A percentile compares a stretch with the other conserved stretches of the same genome.
Evolutionary conservation across 2,888 invertebrate genomes (phyloP).

Genomic region (Cerceris rybyensis): DNA sequence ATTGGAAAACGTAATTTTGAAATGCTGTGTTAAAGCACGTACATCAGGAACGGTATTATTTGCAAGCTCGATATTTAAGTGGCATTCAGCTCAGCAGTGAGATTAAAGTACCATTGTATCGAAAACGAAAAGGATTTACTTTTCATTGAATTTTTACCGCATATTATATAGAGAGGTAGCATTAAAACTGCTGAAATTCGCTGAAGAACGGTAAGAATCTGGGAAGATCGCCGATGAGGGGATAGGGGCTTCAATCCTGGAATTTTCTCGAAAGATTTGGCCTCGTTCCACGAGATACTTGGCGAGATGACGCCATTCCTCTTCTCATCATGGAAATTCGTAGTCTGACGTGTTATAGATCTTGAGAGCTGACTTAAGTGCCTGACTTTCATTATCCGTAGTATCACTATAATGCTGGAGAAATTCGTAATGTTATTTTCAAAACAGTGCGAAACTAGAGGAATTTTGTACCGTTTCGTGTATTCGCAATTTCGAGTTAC

Average conservation of each 20-base stretch:
- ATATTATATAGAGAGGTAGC: neutral
- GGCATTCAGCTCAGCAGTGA: neutral
- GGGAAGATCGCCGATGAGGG: conserved; percentile 55
- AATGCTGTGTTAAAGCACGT: no score
- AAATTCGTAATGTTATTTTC: neutral
- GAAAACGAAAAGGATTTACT: neutral
- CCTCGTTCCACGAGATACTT: conserved; percentile 38
- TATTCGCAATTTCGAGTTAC: neutral
- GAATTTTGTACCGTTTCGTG: neutral
- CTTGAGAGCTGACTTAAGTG: conserved; percentile 13
- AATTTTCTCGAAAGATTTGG: conserved; percentile 50
- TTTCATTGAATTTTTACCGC: neutral
- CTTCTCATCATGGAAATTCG: conserved; percentile 42
- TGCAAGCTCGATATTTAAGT: neutral
- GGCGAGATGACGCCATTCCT: conserved; percentile 32
- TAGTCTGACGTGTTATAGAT: conserved; percentile 18
- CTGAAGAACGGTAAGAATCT: conserved; percentile 52
- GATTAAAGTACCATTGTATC: neutral
- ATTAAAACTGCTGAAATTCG: conserved; percentile 9
- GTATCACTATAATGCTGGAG: neutral
- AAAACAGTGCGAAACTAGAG: neutral
- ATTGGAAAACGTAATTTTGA: no score
- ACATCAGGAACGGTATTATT: neutral
- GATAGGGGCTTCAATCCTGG: conserved; percentile 54
- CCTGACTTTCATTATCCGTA: conserved; percentile 26